Evolutionary conservation across 2,797 vertebrate species (phyloP).

Genomic region (Sylvilagus floridanus): DNA sequence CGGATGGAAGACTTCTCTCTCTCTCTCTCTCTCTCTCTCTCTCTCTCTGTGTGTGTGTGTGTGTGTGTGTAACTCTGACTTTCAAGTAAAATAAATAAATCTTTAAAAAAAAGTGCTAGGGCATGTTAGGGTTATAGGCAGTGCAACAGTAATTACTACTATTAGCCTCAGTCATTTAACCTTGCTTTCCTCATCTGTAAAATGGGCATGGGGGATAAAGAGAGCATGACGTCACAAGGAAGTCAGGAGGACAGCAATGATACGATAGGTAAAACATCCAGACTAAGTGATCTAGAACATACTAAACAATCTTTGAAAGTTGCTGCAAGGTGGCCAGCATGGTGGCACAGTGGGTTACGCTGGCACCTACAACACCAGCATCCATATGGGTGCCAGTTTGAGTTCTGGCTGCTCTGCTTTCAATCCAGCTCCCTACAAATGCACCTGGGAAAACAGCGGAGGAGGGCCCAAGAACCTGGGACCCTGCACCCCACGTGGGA

Average conservation of each 20-base stretch:
- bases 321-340: not conserved
- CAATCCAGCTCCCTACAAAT: too few relatives aligned
- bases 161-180: conserved; percentile 50
- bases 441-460: too few relatives aligned
- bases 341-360: not conserved
- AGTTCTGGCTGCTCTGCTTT: too few relatives aligned
- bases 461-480: too few relatives aligned
- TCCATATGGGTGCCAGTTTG: too few relatives aligned
- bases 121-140: not conserved
- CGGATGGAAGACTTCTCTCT: too few relatives aligned
- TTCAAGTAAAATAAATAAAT: too few relatives aligned
- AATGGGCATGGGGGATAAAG: conserved; percentile 23
- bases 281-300: not conserved
- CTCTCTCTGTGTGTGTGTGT: too few relatives aligned
- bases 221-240: not conserved
- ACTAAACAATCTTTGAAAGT: not conserved
- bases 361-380: too few relatives aligned
- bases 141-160: conserved; percentile 14
- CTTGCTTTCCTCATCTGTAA: conserved; percentile 57
- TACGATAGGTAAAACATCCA: conserved; percentile 41
- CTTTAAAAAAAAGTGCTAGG: not conserved
- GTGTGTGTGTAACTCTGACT: too few relatives aligned
- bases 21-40: too few relatives aligned
- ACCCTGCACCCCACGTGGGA: too few relatives aligned
- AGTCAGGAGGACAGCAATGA: conserved; percentile 20